Base-by-base conservation (phyloP, 53 echinoderm and acorn worm species). In the Hippasteria phrygiana region DNA sequence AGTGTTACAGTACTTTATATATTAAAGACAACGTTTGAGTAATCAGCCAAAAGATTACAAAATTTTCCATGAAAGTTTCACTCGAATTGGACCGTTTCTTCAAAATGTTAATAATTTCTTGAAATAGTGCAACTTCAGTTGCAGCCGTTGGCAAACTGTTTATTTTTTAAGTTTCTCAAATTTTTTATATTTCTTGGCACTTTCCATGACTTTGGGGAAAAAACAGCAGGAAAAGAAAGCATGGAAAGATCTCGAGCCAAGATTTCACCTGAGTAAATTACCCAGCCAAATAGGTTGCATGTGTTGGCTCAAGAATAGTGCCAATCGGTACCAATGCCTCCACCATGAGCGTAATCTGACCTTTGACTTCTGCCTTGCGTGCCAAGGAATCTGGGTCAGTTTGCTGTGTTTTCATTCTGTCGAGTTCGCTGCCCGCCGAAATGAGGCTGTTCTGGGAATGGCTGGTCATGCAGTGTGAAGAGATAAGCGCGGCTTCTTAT, bases 221-320 rank as follows among this genome's bases (percentile, higher is more conserved):
- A 10, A 3, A 27, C 28, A 1, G 34, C 24, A 65, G 65, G 59
- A 59, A 29, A 31, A 3, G 7, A 65, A 29, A 10, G 24, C 17
- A 18, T 24, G 8, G 3, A 4, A 9, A 4, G 10, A 18, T 18
- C 17, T 7, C 6, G 4, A 59, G 20, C 10, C 59, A 18, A 17
- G 24, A 59, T 59, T 33, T 67, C 36, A 10, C 36, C 36, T 67
- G 69, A n/a, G n/a, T 67, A 35, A 22, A 24, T 11, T 17, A 22
- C 35, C 2, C 3, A 8, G 4, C 34, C 37, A 2, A 67, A 12
- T 67, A 14, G 31, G 5, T 1, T 8, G 69, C 69, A 67, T 6
- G 34, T 67, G 36, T 67, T 67, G 32, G 9, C 69, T 10, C 14
- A 36, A 26, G 69, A 67, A 67, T 67, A 67, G 69, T 67, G 69